Evolutionary conservation across 1,140 invertebrate genomes (phyloP).

Genomic region (Hylaeus volcanicus): DNA sequence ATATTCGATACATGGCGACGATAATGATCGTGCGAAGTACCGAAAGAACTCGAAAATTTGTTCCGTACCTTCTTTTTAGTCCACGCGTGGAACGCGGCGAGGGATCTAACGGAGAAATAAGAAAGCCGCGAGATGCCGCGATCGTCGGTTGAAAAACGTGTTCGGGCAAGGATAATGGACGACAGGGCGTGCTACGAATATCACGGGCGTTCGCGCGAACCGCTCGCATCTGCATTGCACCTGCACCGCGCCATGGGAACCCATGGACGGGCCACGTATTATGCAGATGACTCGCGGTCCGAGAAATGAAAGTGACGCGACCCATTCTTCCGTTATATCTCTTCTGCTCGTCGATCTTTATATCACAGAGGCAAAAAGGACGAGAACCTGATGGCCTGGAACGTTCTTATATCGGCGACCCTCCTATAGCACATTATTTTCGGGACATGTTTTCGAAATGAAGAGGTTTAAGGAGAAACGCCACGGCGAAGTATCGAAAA

Average conservation of each 20-base stretch:
- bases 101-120: constrained; percentile 28
- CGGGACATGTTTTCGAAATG: too few relatives aligned
- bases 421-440: neutral
- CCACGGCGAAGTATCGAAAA: too few relatives aligned
- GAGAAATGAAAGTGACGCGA: constrained; percentile 46
- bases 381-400: neutral
- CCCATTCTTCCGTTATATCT: constrained; percentile 5
- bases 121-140: constrained; percentile 44
- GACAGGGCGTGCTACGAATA: constrained; percentile 59
- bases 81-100: constrained; percentile 8
- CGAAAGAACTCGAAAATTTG: neutral
- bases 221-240: constrained; percentile 43
- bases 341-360: neutral
- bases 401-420: neutral
- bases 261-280: constrained; percentile 55
- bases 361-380: neutral
- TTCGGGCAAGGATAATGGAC: constrained; percentile 55
- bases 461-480: too few relatives aligned
- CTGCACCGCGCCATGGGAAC: constrained; percentile 43
- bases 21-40: constrained; percentile 4
- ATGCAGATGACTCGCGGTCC: constrained; percentile 57
- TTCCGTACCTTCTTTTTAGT: constrained; percentile 7
- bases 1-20: too few relatives aligned
- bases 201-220: constrained; percentile 44
- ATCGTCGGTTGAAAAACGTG: constrained; percentile 53